Evolutionary conservation across 1,140 invertebrate genomes (phyloP).

Genomic region (Dendroctonus ponderosae): DNA sequence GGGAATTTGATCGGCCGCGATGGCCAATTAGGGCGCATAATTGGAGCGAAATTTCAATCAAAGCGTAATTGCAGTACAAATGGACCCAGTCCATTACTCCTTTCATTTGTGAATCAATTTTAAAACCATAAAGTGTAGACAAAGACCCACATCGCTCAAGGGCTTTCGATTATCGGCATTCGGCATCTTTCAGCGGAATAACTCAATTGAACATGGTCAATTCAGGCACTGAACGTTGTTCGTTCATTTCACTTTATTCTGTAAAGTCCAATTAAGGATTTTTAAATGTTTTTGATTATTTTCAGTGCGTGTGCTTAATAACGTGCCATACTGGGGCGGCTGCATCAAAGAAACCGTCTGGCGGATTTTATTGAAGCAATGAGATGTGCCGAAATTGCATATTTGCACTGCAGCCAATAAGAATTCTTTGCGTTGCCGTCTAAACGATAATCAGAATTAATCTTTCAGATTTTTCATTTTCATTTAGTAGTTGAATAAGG

Average conservation of each 20-base stretch:
- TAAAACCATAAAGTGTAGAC: constrained; percentile 23
- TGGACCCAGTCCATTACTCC: too few species aligned
- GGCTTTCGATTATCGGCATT: constrained; percentile 34
- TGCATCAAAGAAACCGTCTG: constrained; percentile 31
- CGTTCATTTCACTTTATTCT: constrained; percentile 39
- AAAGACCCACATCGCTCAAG: constrained; percentile 26
- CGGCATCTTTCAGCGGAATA: constrained; percentile 39
- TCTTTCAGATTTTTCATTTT: too few species aligned
- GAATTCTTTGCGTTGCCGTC: too few species aligned
- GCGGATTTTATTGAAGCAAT: too few species aligned
- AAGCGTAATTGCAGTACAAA: too few species aligned
- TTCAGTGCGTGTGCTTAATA: constrained; percentile 38
- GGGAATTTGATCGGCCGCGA: too few species aligned
- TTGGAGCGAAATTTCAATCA: too few species aligned
- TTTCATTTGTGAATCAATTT: constrained; percentile 9
- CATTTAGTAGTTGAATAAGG: too few species aligned
- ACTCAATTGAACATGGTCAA: constrained; percentile 42
- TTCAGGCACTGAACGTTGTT: constrained; percentile 34
- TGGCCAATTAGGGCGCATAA: too few species aligned
- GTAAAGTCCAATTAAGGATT: constrained; percentile 42
- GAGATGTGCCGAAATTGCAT: too few species aligned
- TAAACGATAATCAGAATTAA: too few species aligned
- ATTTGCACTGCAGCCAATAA: too few species aligned
- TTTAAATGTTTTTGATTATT: constrained; percentile 44
- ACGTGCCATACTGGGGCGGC: constrained; percentile 35